phyloP scores from a whole-genome alignment of 2,113 vertebrate species.

The Pantherophis guttatus region DNA sequence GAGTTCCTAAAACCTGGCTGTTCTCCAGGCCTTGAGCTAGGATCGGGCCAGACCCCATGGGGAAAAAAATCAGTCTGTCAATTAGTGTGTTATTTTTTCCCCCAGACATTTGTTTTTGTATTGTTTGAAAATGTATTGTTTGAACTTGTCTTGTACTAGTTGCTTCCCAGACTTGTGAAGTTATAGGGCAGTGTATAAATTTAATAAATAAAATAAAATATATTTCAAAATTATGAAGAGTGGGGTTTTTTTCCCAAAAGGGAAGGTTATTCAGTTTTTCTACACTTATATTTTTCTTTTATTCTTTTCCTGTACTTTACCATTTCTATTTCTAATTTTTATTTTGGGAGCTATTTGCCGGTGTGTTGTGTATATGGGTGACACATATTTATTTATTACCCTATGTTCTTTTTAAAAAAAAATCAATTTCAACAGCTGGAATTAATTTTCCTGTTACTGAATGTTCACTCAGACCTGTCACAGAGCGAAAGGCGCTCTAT shows the following conservation, averaged over 20 bases:
- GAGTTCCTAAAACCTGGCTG: not conserved
- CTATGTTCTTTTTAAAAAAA: slow-evolving; percentile 48
- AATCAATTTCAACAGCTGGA: slow-evolving; percentile 75
- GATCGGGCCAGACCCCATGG: not conserved
- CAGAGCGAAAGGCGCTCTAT: slow-evolving; percentile 69
- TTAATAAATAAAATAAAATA: not conserved
- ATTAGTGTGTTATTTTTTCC: not conserved
- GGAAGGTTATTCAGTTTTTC: slow-evolving; percentile 57
- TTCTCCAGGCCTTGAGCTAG: not conserved
- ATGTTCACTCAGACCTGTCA: slow-evolving; percentile 71
- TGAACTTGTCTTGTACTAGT: not conserved
- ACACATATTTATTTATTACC: not conserved
- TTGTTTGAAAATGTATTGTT: not conserved
- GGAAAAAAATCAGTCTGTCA: not conserved
- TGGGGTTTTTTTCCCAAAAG: slow-evolving; percentile 55
- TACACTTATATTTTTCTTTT: slow-evolving; percentile 57
- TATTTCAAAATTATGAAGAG: slow-evolving; percentile 54
- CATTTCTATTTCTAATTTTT: slow-evolving; percentile 19
- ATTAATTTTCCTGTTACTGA: slow-evolving; percentile 72
- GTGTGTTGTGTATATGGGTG: not conserved
- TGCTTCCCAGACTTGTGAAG: not conserved
- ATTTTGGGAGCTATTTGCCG: slow-evolving; percentile 30
- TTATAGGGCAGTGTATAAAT: not conserved
- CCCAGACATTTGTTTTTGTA: not conserved
- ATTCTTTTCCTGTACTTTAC: slow-evolving; percentile 29